These are phyloP conservation scores for Dicrostonyx torquatus DNA, from an alignment of 2,797 vertebrate genomes.

Conservation along the genomic window DNA sequence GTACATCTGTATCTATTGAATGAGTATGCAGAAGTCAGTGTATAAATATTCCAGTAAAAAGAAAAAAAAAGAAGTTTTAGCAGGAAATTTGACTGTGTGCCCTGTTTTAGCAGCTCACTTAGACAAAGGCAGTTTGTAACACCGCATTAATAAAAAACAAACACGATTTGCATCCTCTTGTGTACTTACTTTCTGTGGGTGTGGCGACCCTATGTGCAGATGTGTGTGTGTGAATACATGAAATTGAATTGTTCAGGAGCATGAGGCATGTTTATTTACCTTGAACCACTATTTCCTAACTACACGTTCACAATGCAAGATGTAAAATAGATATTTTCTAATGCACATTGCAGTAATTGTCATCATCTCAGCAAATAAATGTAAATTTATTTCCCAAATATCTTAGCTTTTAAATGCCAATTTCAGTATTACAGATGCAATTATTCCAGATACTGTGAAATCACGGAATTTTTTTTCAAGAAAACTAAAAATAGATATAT, in stretches of 20 bases:
- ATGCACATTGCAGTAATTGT: background rate
- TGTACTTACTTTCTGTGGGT: background rate
- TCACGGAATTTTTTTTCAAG: background rate
- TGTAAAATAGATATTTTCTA: background rate
- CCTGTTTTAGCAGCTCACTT: background rate
- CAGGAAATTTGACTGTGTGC: background rate
- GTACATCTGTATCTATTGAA: too few relatives aligned
- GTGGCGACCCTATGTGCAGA: rapidly evolving
- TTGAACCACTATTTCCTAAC: background rate
- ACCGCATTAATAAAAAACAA: background rate
- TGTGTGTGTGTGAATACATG: too few relatives aligned
- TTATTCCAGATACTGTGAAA: background rate
- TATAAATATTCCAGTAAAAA: background rate
- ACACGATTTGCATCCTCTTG: background rate
- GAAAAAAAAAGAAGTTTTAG: background rate
- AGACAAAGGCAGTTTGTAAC: background rate
- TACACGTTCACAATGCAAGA: background rate
- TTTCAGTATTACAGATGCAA: background rate
- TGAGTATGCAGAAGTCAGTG: background rate
- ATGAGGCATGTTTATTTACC: background rate
- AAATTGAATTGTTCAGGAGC: background rate
- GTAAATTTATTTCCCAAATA: background rate
- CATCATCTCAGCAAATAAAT: background rate
- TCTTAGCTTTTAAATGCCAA: background rate
- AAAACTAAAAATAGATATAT: background rate